These are phyloP conservation scores for Poecilia latipinna DNA, from an alignment of 2,113 vertebrate genomes.

Conservation along the genomic window DNA sequence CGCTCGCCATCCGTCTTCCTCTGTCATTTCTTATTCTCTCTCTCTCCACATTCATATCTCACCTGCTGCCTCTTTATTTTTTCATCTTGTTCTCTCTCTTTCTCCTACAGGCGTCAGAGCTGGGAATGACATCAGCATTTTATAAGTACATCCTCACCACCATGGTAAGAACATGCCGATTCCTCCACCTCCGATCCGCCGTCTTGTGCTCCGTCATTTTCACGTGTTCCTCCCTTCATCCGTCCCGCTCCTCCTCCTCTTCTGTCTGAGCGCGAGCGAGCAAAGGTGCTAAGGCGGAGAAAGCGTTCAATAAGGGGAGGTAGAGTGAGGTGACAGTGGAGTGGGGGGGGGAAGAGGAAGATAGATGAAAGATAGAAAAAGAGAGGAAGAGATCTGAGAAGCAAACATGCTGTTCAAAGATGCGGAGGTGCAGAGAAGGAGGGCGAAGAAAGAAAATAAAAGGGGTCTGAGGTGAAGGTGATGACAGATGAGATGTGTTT, in stretches of 20 bases:
- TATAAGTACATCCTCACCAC: slow-evolving; percentile 97
- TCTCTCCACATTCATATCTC: slow-evolving; percentile 16
- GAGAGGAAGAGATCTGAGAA: slow-evolving; percentile 25
- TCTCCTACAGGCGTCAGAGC: slow-evolving; percentile 85
- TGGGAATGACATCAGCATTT: slow-evolving; percentile 94
- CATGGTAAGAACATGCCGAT: slow-evolving; percentile 83
- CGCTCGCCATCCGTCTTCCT: slow-evolving; percentile 31
- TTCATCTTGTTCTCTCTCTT: slow-evolving; percentile 27
- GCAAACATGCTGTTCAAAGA: slow-evolving; percentile 41
- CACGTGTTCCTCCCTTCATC: slow-evolving; percentile 1
- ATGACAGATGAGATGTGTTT: slow-evolving; percentile 43
- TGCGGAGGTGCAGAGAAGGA: slow-evolving; percentile 41
- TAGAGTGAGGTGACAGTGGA: slow-evolving; percentile 38
- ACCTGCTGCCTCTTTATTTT: slow-evolving; percentile 42
- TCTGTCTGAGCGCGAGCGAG: slow-evolving; percentile 27
- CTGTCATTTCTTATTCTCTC: slow-evolving; percentile 12
- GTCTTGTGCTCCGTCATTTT: slow-evolving; percentile 11
- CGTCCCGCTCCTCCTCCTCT: slow-evolving; percentile 16
- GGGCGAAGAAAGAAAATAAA: slow-evolving; percentile 18
- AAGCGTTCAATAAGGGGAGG: slow-evolving; percentile 41
- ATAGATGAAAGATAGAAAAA: slow-evolving; percentile 38
- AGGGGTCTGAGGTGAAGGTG: slow-evolving; percentile 54
- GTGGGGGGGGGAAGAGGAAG: neutral
- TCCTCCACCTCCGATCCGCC: slow-evolving; percentile 5
- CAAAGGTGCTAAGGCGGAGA: slow-evolving; percentile 43